Evolutionary conservation across 2,797 vertebrate genomes (phyloP), one percentile per base, ranked within the genome.

Genomic region (Parambassis ranga): DNA sequence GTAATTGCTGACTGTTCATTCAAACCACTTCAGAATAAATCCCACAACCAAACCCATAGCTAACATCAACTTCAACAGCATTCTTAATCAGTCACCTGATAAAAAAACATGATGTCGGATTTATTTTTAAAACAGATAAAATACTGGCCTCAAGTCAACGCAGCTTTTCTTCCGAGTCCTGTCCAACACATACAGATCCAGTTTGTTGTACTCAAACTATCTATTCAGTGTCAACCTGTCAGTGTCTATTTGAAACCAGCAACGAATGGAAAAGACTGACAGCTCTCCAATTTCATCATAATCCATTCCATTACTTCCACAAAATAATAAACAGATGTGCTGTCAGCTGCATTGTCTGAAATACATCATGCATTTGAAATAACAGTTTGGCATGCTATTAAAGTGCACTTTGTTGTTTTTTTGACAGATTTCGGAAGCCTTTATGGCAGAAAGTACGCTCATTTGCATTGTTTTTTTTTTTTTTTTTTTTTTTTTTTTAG

Each of bases 241-340:
- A 67, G 19, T 28, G n/a, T 64, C 20, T 68, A 68, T 71, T 39
- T 50, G 23, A 32, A 55, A 26, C 16, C 27, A 35, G 16, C 18
- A 61, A 18, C n/a, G 61, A 15, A 59, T 11, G 36, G 9, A 49
- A 19, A 22, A 51, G 10, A 47, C 0, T 16, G n/a, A 38, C 31
- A 56, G 43, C 28, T 38, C 46, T 62, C 18, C n/a, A 61, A 28
- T 32, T 36, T 18, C 15, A 56, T 41, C 16, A 30, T 23, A 27
- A 60, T 59, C 10, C 10, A 18, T 55, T 65, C 9, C 18, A 32
- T 43, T 33, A 38, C 14, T 16, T 67, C 0, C 37, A 13, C 39
- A 41, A 31, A 53, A 33, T 3, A 41, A 48, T 23, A 52, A 63
- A 56, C 26, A 46, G n/a, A 51, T 60, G 19, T 57, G 50, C 20